phyloP scores from a whole-genome alignment of 2,888 invertebrate species.

The Frankliniella intonsa region DNA sequence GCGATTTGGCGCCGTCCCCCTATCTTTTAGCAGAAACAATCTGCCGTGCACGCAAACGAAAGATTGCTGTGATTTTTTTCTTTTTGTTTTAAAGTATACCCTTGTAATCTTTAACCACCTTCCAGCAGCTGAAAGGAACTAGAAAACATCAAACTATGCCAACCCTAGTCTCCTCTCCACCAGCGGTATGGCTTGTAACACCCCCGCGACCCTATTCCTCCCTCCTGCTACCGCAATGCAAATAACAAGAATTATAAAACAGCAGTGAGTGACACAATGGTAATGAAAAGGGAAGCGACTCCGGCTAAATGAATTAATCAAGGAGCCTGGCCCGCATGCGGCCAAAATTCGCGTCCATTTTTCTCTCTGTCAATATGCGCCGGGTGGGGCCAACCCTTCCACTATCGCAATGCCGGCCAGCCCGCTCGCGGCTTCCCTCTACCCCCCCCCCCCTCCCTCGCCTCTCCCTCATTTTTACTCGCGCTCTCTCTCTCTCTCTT shows the following conservation, averaged over 20 bases:
- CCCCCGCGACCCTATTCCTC: background rate
- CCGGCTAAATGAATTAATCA: conserved; percentile 9
- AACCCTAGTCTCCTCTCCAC: too few relatives aligned
- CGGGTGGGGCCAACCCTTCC: background rate
- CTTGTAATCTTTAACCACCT: too few relatives aligned
- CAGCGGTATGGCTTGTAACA: too few relatives aligned
- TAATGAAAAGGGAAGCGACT: background rate
- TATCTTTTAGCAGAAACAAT: too few relatives aligned
- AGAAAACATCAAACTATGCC: too few relatives aligned
- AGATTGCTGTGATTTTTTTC: too few relatives aligned
- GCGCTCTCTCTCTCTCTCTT: too few relatives aligned
- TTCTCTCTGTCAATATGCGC: background rate
- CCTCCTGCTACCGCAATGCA: background rate
- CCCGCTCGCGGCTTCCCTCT: background rate
- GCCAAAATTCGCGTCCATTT: background rate
- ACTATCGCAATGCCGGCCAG: too few relatives aligned
- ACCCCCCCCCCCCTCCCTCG: background rate
- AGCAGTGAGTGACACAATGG: background rate
- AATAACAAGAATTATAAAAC: background rate
- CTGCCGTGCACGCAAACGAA: too few relatives aligned
- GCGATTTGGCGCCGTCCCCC: too few relatives aligned
- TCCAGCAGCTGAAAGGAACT: too few relatives aligned
- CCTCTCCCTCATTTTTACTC: background rate
- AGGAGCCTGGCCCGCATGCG: background rate
- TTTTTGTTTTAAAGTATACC: too few relatives aligned